Evolutionary conservation across 2,797 vertebrate genomes (phyloP), one percentile per base, ranked within the genome.

Genomic region (Nannoperca australis): DNA sequence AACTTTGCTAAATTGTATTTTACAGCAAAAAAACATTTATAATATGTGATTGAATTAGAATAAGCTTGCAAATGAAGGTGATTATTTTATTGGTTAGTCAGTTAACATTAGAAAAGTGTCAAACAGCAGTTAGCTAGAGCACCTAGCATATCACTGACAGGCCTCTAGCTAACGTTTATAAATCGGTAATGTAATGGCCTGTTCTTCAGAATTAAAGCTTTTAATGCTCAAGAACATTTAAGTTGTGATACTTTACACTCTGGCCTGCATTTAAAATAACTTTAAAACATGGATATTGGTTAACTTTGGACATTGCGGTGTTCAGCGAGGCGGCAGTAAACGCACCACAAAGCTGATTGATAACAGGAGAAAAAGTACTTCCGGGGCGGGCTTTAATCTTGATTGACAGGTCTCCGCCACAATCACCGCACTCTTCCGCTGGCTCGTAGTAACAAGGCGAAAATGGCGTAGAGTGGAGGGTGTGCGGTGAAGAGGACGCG

Each of bases 401-500:
- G 91, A 94, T 69, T 88, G 93, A 92, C 88, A 84, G 59, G 1
- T 65, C 51, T 13, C 2, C 1, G 6, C n/a, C 14, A 0, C 89
- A 91, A 80, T 87, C 74, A 10, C 0, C 15, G 44, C 22, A 0
- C 32, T 53, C 62, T 63, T 38, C 73, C 53, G 55, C 51, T 53
- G 20, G 38, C 70, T 84, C 59, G 85, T 82, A 72, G 84, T 83
- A 85, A 65, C 79, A 73, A 76, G 80, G 74, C 63, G 73, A 94
- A 93, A 82, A 95, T 94, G 94, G 93, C 93, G 94, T 91, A 91
- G 88, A 80, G 50, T 15, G 64, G 78, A 90, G 82, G 81, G 51
- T 64, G 72, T 22, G 42, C 56, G 68, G 81, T 70, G 74, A 69
- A 50, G 59, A 63, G 86, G 91, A 67, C 83, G 86, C 84, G 73